phyloP scores from a whole-genome alignment of 2,797 vertebrate genomes.

The Peromyscus melanophrys region DNA sequence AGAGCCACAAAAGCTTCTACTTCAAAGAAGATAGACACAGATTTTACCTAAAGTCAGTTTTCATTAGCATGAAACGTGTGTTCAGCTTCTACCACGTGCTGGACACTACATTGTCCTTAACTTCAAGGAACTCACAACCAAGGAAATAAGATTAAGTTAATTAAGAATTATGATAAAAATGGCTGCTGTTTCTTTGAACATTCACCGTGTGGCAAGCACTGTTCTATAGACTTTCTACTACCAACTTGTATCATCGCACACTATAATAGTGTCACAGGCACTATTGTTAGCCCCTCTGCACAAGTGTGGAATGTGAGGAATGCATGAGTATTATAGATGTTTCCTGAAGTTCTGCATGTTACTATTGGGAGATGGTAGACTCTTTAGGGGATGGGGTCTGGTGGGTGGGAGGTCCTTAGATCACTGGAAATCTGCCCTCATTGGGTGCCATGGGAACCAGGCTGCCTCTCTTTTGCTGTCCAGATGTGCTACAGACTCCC shows the following conservation, averaged over 20 bases:
- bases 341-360: no score
- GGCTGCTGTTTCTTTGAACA: background rate
- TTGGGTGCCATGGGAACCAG: background rate
- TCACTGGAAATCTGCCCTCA: background rate
- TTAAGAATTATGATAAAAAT: slow-evolving; percentile 20
- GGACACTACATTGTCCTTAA: background rate
- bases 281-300: background rate
- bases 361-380: background rate
- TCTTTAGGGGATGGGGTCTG: background rate
- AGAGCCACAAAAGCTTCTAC: slow-evolving; percentile 26
- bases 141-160: slow-evolving; percentile 35
- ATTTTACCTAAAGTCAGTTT: slow-evolving; percentile 21
- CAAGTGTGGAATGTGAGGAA: background rate
- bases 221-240: background rate
- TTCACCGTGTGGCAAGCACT: background rate
- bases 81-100: slow-evolving; percentile 12
- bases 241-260: background rate
- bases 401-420: background rate
- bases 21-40: background rate
- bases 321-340: background rate
- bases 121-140: slow-evolving; percentile 49
- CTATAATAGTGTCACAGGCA: background rate
- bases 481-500: background rate
- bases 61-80: slow-evolving; percentile 46
- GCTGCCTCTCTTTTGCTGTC: background rate